Percentiles rank a stretch among this genome's conserved stretches.
Evolutionary conservation across 2,888 invertebrate species (phyloP).

Genomic region (Andrena haemorrhoa): DNA sequence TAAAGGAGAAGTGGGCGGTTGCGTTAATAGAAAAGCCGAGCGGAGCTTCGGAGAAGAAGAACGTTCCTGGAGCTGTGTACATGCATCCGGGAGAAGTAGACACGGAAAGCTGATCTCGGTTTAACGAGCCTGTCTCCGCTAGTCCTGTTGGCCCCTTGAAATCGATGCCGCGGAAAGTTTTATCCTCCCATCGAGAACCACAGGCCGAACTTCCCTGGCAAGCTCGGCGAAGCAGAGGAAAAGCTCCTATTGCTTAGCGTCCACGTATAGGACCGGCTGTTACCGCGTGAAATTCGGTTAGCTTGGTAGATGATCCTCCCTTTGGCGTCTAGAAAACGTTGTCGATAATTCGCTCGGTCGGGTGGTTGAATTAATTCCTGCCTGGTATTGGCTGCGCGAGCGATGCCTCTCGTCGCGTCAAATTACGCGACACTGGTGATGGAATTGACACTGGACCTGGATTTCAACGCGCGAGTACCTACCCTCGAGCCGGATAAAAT

Average conservation of each 20-base stretch:
- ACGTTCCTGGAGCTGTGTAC: background rate
- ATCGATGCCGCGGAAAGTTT: conserved; percentile 69
- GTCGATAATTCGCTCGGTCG: background rate
- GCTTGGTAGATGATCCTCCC: background rate
- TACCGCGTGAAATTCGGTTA: conserved; percentile 44
- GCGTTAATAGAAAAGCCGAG: conserved; percentile 59
- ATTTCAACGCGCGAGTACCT: background rate
- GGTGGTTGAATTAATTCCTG: background rate
- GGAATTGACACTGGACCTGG: conserved; percentile 17
- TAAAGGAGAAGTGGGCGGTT: conserved; percentile 25
- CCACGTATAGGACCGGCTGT: background rate
- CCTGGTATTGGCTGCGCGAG: background rate
- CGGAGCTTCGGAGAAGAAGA: conserved; percentile 1
- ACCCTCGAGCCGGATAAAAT: conserved; percentile 14
- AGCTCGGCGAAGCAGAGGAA: conserved; percentile 26
- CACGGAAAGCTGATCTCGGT: conserved; percentile 57
- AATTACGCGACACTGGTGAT: conserved; percentile 12
- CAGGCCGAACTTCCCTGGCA: conserved; percentile 50
- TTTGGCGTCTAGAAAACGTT: background rate
- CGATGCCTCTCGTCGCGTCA: background rate
- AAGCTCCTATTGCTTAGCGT: conserved; percentile 19
- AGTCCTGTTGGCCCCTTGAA: conserved; percentile 47
- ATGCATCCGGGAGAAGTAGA: conserved; percentile 14
- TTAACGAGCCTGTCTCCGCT: conserved; percentile 65
- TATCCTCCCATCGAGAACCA: conserved; percentile 60